These are phyloP conservation scores for Phymorhynchus buccinoides DNA, from an alignment of 1,140 invertebrate species.

Conservation along the genomic window DNA sequence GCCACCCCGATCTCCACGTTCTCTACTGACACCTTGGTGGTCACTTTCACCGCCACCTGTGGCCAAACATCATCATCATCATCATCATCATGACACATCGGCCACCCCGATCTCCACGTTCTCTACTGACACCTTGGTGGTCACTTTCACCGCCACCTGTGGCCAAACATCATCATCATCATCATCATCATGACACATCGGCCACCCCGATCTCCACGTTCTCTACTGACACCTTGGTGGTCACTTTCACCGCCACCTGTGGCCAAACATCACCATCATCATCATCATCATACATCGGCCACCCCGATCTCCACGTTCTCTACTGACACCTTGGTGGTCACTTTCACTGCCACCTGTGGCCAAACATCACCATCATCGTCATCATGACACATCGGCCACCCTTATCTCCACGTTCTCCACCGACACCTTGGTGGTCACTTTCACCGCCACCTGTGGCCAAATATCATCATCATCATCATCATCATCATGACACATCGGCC, in stretches of 20 bases:
- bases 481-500: too few species aligned
- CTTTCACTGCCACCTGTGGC: background rate
- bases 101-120: background rate
- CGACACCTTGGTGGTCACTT: too few species aligned
- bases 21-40: slow-evolving; percentile 80
- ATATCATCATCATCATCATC: too few species aligned
- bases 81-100: background rate
- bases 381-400: too few species aligned
- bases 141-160: slow-evolving; percentile 73
- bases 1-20: slow-evolving; percentile 90
- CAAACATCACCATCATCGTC: too few species aligned
- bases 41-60: slow-evolving; percentile 73
- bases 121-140: slow-evolving; percentile 76
- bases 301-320: too few species aligned
- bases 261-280: slow-evolving; percentile 23
- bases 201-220: background rate
- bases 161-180: slow-evolving; percentile 11
- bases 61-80: slow-evolving; percentile 11
- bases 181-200: background rate
- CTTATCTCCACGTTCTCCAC: too few species aligned
- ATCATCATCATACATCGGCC: background rate
- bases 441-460: too few species aligned
- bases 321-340: too few species aligned
- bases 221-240: slow-evolving; percentile 76
- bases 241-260: slow-evolving; percentile 73